A percentile compares a stretch with the other conserved stretches of the same genome.
phyloP scores from a whole-genome alignment of 2,797 vertebrate genomes.

The Sebastes minor region DNA sequence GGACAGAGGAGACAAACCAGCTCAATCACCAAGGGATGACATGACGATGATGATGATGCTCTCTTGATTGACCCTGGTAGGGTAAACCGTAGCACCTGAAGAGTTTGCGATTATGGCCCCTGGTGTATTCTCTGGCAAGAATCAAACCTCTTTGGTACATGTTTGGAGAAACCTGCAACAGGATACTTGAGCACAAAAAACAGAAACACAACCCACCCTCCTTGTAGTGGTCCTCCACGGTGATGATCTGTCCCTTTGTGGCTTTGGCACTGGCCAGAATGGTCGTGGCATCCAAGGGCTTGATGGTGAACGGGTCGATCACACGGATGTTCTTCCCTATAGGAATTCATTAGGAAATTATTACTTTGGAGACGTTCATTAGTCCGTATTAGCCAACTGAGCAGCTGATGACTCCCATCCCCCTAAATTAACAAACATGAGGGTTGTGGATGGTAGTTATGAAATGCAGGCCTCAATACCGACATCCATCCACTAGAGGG shows the following conservation, averaged over 20 bases:
- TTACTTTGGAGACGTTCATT: not conserved
- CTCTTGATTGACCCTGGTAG: not conserved
- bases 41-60: not conserved
- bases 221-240: slow-evolving; percentile 92
- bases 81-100: not conserved
- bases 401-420: not conserved
- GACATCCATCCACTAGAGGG: slow-evolving; percentile 32
- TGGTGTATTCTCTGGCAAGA: not conserved
- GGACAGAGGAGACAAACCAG: not conserved
- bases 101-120: not conserved
- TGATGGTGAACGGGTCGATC: slow-evolving; percentile 92
- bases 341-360: not conserved
- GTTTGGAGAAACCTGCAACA: not conserved
- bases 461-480: not conserved
- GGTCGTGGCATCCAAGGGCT: slow-evolving; percentile 87
- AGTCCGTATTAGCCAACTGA: not conserved
- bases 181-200: not conserved
- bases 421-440: not conserved
- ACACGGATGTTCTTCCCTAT: slow-evolving; percentile 85
- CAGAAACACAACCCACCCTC: slow-evolving; percentile 79
- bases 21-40: not conserved
- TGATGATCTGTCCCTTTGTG: slow-evolving; percentile 87
- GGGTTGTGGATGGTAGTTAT: not conserved
- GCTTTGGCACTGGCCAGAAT: slow-evolving; percentile 85
- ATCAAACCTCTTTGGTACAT: not conserved